phyloP scores from a whole-genome alignment of 2,888 invertebrate species.

The Sisyra nigra region DNA sequence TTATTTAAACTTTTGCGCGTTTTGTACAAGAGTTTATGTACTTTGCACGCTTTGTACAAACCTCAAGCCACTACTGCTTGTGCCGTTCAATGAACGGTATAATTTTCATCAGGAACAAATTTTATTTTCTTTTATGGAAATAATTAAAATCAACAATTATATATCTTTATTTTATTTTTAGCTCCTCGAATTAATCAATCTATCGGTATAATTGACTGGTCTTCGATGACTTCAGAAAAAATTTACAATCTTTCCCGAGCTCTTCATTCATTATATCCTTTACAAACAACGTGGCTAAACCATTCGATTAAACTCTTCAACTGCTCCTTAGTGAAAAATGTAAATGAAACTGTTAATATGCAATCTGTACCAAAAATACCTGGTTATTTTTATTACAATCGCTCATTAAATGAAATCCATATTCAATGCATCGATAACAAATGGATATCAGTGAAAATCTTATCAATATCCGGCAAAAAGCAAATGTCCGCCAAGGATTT shows the following conservation, averaged over 20 bases:
- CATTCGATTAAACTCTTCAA: constrained; percentile 45
- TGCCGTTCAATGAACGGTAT: too few species aligned
- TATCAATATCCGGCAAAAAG: constrained; percentile 51
- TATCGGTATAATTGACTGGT: constrained; percentile 50
- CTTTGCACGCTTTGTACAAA: too few species aligned
- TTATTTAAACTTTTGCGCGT: too few species aligned
- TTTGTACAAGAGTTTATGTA: too few species aligned
- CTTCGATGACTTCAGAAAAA: constrained; percentile 38
- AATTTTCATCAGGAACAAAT: too few species aligned
- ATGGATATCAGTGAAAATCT: constrained; percentile 44
- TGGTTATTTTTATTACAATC: constrained; percentile 45
- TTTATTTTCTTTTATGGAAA: constrained; percentile 39
- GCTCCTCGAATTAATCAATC: constrained; percentile 55
- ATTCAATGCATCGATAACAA: constrained; percentile 48
- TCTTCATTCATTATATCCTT: constrained; percentile 41
- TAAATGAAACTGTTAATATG: constrained; percentile 10
- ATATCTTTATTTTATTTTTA: constrained; percentile 25
- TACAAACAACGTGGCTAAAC: constrained; percentile 43
- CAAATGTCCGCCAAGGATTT: constrained; percentile 67
- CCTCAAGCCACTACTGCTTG: too few species aligned
- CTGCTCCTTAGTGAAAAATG: constrained; percentile 11
- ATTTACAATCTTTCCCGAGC: constrained; percentile 59
- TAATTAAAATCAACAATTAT: constrained; percentile 9
- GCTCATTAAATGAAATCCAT: constrained; percentile 36
- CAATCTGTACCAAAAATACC: constrained; percentile 18